Percentiles rank a stretch among this genome's conserved stretches.
Conservation (phyloP, 2,888 invertebrate genomes). For the Drosophila cognata region DNA sequence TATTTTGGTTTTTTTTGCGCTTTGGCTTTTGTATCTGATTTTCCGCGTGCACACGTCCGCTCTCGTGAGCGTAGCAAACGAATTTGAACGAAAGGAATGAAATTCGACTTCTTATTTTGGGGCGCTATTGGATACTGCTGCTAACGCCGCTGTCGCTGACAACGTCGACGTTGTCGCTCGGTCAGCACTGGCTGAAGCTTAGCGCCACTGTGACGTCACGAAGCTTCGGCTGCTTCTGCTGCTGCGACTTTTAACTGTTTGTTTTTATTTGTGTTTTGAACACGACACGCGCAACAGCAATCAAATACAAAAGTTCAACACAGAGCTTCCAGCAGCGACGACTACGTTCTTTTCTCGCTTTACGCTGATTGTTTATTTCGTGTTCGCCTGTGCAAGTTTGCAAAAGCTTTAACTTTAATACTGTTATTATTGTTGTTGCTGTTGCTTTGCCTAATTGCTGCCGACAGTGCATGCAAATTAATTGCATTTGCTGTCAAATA, state of each 20-base stretch:
- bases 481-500: slow-evolving; percentile 31
- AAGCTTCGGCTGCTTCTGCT: slow-evolving; percentile 41
- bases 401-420: slow-evolving; percentile 34
- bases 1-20: slow-evolving; percentile 39
- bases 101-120: slow-evolving; percentile 82
- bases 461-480: slow-evolving; percentile 32
- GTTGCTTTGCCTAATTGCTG: slow-evolving; percentile 23
- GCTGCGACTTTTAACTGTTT: slow-evolving; percentile 19
- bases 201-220: slow-evolving; percentile 66
- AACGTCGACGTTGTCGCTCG: slow-evolving; percentile 28
- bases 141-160: slow-evolving; percentile 51
- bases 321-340: slow-evolving; percentile 23
- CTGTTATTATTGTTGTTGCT: slow-evolving; percentile 10
- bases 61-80: slow-evolving; percentile 83
- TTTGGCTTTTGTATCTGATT: slow-evolving; percentile 58
- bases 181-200: slow-evolving; percentile 36
- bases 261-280: slow-evolving; percentile 40
- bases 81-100: slow-evolving; percentile 81
- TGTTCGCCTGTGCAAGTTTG: slow-evolving; percentile 44
- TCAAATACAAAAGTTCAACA: slow-evolving; percentile 41
- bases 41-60: slow-evolving; percentile 84
- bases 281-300: slow-evolving; percentile 7
- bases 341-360: slow-evolving; percentile 46
- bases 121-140: slow-evolving; percentile 77
- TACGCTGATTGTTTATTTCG: slow-evolving; percentile 39